Conservation (phyloP, 2,888 invertebrate genomes). For the Drosophila limbata region DNA sequence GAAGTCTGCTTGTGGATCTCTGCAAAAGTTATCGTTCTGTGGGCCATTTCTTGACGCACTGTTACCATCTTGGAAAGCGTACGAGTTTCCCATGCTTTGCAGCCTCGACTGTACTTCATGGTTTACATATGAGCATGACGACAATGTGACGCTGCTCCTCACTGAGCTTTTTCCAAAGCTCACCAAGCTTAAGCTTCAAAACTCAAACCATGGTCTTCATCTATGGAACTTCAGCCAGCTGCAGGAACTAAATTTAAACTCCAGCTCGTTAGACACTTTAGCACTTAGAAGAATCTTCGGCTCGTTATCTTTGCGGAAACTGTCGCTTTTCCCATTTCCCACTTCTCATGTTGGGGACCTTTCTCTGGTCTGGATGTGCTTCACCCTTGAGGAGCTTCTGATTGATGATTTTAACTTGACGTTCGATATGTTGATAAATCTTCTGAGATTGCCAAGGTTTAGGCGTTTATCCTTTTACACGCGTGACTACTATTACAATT, state of each 20-base stretch:
- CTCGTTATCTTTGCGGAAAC: conserved; percentile 2
- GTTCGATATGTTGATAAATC: background rate
- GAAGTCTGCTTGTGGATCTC: background rate
- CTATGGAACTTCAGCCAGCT: conserved; percentile 1
- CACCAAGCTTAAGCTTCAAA: background rate
- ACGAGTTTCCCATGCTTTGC: background rate
- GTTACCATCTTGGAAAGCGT: conserved; percentile 5
- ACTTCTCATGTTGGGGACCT: background rate
- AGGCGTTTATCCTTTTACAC: conserved; percentile 2
- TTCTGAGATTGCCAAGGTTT: conserved; percentile 4
- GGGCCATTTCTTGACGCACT: background rate
- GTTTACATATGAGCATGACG: background rate
- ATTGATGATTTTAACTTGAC: background rate
- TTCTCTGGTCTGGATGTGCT: background rate
- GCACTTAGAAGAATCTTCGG: background rate
- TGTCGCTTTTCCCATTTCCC: conserved; percentile 1
- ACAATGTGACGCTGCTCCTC: background rate
- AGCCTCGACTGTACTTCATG: background rate
- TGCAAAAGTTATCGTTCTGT: background rate
- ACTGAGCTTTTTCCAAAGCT: conserved; percentile 4
- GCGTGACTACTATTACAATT: background rate
- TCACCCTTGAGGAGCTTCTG: background rate
- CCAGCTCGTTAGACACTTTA: background rate
- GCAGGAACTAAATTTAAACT: background rate
- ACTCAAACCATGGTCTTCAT: background rate